Base-by-base conservation (phyloP, 2,797 vertebrate genomes). In the Agapornis canus region DNA sequence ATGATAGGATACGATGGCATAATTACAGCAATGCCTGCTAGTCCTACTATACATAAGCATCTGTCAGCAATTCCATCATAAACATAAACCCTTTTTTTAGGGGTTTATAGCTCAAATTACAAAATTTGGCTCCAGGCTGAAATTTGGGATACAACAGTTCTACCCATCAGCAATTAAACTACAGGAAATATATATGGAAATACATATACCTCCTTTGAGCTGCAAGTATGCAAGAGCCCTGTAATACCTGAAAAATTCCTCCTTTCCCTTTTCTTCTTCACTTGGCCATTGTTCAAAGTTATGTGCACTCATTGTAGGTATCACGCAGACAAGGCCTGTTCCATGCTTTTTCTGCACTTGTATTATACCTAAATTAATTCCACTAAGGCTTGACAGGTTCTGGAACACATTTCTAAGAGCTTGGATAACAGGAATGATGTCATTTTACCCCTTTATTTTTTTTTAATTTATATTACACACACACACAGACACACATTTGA, bases 1-100 rank as follows among this genome's bases (percentile, higher is more conserved):
- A 98, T 98, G 99, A 99, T 99, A 98, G 98, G 98, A 98, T 98
- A 98, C 95, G 98, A 98, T 98, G 97, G 97, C 97, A 98, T 98
- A 97, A 98, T 98, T 97, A 98, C 90, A 93, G 42, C 90, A 96
- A 94, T 17, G 86, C 93, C 96, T 96, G 94, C 91, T 96, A 97
- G 91, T 96, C 95, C 82, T 95, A 72, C 93, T 82, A 89, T 75
- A 94, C 82, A 96, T 94, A 94, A 93, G 90, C 80, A 92, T 94
- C 96, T 97, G 96, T 95, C 90, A 89, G 94, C 83, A 95, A 96
- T 95, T 97, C 96, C 90, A 96, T 95, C 94, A 96, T 85, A 96
- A 97, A 93, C 88, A 96, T 35, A 95, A 95, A 90, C 86, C 82
- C 90, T 71, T 85, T 78, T 92, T 97, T 91, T 91, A 96, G 66